Percentiles rank a stretch among this genome's conserved stretches.
Conservation (phyloP, 2,113 vertebrate species). For the Neodontobutis hainanensis region DNA sequence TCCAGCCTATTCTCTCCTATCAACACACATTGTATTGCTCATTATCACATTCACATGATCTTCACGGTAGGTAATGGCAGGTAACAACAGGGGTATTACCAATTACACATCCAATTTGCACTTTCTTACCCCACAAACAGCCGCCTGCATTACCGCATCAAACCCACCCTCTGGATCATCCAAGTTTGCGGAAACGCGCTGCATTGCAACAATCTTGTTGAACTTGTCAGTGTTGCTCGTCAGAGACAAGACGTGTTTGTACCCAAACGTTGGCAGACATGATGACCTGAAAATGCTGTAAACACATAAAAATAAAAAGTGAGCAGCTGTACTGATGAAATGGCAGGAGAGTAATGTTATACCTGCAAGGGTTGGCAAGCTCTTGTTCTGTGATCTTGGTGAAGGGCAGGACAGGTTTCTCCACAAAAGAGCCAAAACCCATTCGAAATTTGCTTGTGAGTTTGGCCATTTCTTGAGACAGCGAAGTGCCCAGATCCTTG, state of each 20-base stretch:
- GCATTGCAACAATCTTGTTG: slow-evolving; percentile 88
- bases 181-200: slow-evolving; percentile 89
- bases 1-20: slow-evolving; percentile 97
- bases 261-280: slow-evolving; percentile 92
- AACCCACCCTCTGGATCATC: slow-evolving; percentile 93
- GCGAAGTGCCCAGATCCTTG: slow-evolving; percentile 88
- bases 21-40: slow-evolving; percentile 13
- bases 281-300: slow-evolving; percentile 71
- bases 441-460: slow-evolving; percentile 95
- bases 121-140: slow-evolving; percentile 91
- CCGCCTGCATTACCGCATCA: slow-evolving; percentile 96
- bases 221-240: slow-evolving; percentile 89
- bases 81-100: not conserved
- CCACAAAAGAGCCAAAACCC: slow-evolving; percentile 97
- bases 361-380: slow-evolving; percentile 93
- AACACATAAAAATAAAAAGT: slow-evolving; percentile 7
- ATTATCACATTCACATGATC: not conserved
- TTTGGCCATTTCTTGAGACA: slow-evolving; percentile 93
- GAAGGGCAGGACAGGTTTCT: slow-evolving; percentile 95
- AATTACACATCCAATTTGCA: not conserved
- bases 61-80: not conserved
- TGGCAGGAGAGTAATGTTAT: slow-evolving; percentile 23
- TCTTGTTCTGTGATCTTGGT: slow-evolving; percentile 88
- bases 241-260: slow-evolving; percentile 90
- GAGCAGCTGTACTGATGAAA: not conserved